Evolutionary conservation across 2,797 vertebrate species (phyloP), one percentile per base, ranked within the genome.

Genomic region (Peromyscus attwateri): DNA sequence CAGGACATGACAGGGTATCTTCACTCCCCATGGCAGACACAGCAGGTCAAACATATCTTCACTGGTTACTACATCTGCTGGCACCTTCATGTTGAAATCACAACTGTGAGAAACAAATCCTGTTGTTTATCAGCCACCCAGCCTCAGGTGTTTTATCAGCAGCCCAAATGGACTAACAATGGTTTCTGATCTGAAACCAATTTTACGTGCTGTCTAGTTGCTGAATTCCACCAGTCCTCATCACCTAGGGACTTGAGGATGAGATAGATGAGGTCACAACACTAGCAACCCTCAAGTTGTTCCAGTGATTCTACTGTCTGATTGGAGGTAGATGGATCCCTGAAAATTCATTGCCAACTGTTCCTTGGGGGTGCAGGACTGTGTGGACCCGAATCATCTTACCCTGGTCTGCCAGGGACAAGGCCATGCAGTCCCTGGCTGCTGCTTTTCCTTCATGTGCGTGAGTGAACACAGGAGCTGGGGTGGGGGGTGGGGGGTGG

Each of bases 211-310:
- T 52, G 37, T 83, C 52, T 55, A 19, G 29, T 79, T 52, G 46
- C 76, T 96, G 19, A 43, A 31, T 57, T 11, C 89, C 49, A 12
- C 29, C 21, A 60, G 57, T 57, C 19, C 14, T 64, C 12, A 37
- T 19, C 6, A 40, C 4, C 16, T 2, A 13, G n/a, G 75, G 12
- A 1, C 75, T 82, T 40, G 0, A 2, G 16, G 21, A 2, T 4
- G 12, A 46, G 71, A 40, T 17, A 84, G 70, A 62, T 23, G 49
- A 90, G 23, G 27, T 52, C 60, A 55, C 14, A 84, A 16, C 21
- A 82, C 57, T 11, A 57, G 62, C 4, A 73, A 40, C 23, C 14
- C 84, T 76, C 6, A 91, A 46, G 64, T 55, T 29, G 66, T 92
- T 57, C 79, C 68, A 37, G 29, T 43, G 79, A 76, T 29, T 77